Evolutionary conservation across 2,888 invertebrate species (phyloP).

Genomic region (Coenonympha arcania): DNA sequence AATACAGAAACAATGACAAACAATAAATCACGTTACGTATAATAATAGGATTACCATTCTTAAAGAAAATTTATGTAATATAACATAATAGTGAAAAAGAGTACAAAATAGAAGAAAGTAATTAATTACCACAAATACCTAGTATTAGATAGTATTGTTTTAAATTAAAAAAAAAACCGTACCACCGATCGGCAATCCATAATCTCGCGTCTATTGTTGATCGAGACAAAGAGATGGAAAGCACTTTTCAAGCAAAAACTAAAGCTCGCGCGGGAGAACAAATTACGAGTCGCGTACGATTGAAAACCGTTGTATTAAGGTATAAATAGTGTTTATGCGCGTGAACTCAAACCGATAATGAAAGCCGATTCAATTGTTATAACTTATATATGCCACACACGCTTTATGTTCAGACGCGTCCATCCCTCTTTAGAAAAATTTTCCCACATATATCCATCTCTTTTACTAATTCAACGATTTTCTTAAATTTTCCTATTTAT

Average conservation of each 20-base stretch:
- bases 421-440: constrained; percentile 20
- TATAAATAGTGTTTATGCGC: constrained; percentile 20
- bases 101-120: constrained; percentile 1
- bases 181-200: constrained; percentile 65
- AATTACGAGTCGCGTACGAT: not conserved
- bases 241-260: constrained; percentile 49
- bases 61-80: too few relatives aligned
- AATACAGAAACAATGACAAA: not conserved
- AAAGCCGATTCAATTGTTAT: constrained; percentile 50
- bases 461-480: constrained; percentile 4
- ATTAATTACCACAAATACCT: not conserved
- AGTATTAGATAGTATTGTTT: constrained; percentile 8
- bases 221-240: constrained; percentile 57
- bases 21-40: not conserved
- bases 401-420: constrained; percentile 32
- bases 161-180: constrained; percentile 38
- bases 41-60: not conserved
- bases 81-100: not conserved
- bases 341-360: constrained; percentile 50
- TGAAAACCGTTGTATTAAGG: constrained; percentile 7
- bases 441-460: constrained; percentile 6
- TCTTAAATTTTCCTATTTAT: not conserved
- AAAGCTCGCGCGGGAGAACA: constrained; percentile 43
- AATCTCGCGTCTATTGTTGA: constrained; percentile 40
- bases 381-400: constrained; percentile 62